Evolutionary conservation across 2,113 vertebrate species (phyloP), one percentile per base, ranked within the genome.

Genomic region (Carettochelys insculpta): DNA sequence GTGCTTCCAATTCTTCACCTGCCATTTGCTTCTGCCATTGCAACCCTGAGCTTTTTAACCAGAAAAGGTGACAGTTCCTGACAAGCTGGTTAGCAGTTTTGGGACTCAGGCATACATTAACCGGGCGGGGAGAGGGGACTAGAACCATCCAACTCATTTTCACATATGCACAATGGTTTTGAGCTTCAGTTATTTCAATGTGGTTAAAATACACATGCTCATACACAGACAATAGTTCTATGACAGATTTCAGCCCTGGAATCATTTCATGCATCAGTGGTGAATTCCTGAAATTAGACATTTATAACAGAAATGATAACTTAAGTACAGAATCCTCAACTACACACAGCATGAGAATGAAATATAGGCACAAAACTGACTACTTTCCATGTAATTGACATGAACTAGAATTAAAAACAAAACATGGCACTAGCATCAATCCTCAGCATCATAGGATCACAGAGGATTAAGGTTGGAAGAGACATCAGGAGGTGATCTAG

Each of bases 281-380:
- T 0, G 0, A 34, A 34, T 12, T 25, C 53, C 48, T 54, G 48
- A 75, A 79, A 52, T 43, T 27, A 1, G 0, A 34, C 5, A 10
- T 50, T n/a, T 13, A 1, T 9, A 11, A 38, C 0, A 2, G 77
- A 48, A 88, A 56, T 16, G 5, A 47, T 0, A 56, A 52, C 38
- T 1, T 14, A 54, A 41, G 73, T 1, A 0, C 0, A 1, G 41
- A 2, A 1, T 50, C 0, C 0, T n/a, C 45, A 11, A 4, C 11
- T 24, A 25, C 1, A 1, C 2, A 50, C 10, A 3, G 13, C 3
- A 52, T 25, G 8, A 54, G 48, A 4, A 43, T 25, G 54, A 8
- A 5, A 68, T 0, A 0, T 1, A 3, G 22, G 13, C 1, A 3
- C 0, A 0, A 5, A 43, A 11, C 71, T 24, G 45, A 38, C 17